Percentiles rank a stretch among this genome's conserved stretches.
phyloP scores from a whole-genome alignment of 2,888 invertebrate genomes.

The Ophion costatus region DNA sequence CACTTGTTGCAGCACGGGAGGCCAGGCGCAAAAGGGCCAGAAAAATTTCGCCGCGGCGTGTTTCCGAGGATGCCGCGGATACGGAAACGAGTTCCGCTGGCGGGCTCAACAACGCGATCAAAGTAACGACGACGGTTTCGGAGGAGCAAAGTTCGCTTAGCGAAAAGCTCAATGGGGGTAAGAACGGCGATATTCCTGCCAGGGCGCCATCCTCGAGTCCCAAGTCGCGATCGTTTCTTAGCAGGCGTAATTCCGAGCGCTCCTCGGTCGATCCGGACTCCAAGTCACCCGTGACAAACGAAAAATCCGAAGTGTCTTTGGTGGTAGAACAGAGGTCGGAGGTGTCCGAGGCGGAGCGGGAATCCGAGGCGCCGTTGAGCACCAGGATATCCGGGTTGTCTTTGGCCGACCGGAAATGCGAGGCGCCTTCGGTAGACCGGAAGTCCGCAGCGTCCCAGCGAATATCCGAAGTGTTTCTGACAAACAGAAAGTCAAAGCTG shows the following conservation, averaged over 20 bases:
- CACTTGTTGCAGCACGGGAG: constrained; percentile 81
- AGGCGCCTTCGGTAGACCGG: background rate
- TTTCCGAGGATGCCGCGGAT: constrained; percentile 11
- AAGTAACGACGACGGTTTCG: background rate
- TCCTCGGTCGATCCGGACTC: background rate
- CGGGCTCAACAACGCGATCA: background rate
- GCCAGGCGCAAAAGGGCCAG: constrained; percentile 67
- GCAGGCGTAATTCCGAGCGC: background rate
- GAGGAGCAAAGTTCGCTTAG: background rate
- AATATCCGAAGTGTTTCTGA: background rate
- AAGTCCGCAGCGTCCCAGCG: background rate
- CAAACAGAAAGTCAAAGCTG: background rate
- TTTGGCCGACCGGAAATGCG: background rate
- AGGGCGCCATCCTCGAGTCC: background rate
- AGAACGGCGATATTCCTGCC: background rate
- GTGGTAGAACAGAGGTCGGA: background rate
- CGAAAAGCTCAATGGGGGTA: background rate
- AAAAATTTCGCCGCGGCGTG: constrained; percentile 61
- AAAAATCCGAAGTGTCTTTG: background rate
- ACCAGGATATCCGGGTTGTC: background rate
- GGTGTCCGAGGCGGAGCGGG: background rate
- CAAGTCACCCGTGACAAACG: background rate
- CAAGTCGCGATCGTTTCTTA: background rate
- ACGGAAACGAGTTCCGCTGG: background rate
- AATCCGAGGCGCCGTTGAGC: background rate